These are phyloP conservation scores for Tenrec ecaudatus DNA, from an alignment of 2,113 vertebrate genomes.

Conservation along the genomic window DNA sequence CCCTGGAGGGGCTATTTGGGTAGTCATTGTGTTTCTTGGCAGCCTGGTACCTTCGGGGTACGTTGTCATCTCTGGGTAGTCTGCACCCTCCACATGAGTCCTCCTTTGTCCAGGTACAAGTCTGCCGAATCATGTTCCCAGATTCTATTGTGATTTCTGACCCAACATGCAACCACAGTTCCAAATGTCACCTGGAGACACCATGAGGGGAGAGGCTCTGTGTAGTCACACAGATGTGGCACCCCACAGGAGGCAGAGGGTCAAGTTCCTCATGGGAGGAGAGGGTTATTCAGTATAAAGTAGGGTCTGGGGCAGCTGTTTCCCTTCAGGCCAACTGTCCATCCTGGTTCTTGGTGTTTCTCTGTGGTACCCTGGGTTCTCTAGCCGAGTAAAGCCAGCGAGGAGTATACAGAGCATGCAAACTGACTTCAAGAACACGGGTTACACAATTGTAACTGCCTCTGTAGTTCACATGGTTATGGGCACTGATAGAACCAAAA, in stretches of 20 bases:
- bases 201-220: neutral
- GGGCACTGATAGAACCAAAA: neutral
- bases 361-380: neutral
- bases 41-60: neutral
- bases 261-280: neutral
- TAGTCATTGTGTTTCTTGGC: neutral
- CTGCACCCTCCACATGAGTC: rapidly evolving
- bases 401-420: neutral
- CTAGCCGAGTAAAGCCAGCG: neutral
- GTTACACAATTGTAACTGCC: neutral
- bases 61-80: neutral
- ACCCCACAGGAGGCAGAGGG: neutral
- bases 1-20: too few species aligned
- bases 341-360: neutral
- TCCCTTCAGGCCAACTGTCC: neutral
- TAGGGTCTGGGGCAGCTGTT: neutral
- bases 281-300: neutral
- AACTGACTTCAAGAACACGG: neutral
- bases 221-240: neutral
- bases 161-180: neutral
- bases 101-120: neutral
- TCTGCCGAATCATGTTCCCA: neutral
- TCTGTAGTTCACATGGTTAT: neutral
- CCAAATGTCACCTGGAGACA: neutral
- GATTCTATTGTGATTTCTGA: neutral